Base-by-base conservation (phyloP, 2,797 vertebrate species). In the Coracias cyanogaster region DNA sequence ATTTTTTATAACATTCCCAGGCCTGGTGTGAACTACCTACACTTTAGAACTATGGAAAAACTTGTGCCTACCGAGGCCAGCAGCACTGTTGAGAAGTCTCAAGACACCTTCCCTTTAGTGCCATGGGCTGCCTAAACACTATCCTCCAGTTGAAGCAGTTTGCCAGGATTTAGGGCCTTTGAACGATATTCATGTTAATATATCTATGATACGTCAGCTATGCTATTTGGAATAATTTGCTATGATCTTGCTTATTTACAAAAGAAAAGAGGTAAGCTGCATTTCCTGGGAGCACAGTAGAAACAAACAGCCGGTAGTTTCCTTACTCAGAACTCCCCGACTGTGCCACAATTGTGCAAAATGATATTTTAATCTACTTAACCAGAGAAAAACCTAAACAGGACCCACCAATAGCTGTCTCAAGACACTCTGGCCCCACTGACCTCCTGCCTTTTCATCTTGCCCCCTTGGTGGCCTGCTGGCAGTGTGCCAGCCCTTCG, bases 271-370 rank as follows among this genome's bases (percentile, higher is more conserved):
- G 48, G 46, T 80, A 52, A 90, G 88, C 81, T 67, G 37, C 9
- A 60, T 84, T 94, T 90, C 83, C 89, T 84, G 74, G 78, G 82
- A 96, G 66, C 11, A 15, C 78, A 86, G 74, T 1, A 72, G 89
- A 95, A 94, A 94, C 83, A 94, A 94, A 92, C 86, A 95, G 90
- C 89, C 87, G 94, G 93, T 64, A 93, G 48, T 48, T 94, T 64
- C 67, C 52, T 7, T 35, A n/a, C 39, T 89, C 86, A 57, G 57
- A 94, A 92, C 31, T 43, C 55, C 71, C 89, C 2, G 1, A 73
- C 86, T 70, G 80, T 39, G 86, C 52, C 60, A 81, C 69, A 80
- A 18, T n/a, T 57, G 51, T 87, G 57, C 45, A 73, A 89, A 95
- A 93, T 52, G 4, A 2, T 49, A 46, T 64, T 73, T 79, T 55